Evolutionary conservation across 1,140 invertebrate genomes (phyloP).

Genomic region (Ceratosolen fusciceps): DNA sequence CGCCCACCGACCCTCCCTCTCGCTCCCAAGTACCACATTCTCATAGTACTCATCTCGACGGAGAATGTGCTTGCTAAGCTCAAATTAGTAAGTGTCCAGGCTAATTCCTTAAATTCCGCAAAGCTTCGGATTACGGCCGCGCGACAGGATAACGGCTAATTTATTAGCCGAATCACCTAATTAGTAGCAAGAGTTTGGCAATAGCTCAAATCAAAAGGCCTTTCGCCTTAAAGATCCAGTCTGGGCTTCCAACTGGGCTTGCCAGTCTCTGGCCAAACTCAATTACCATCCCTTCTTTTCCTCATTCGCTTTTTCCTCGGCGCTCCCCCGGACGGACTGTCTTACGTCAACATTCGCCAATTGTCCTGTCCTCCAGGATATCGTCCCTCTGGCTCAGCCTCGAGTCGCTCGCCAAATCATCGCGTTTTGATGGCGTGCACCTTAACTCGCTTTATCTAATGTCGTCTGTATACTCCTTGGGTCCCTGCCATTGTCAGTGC

Average conservation of each 20-base stretch:
- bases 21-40: background rate
- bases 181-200: no score
- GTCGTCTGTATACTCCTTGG: background rate
- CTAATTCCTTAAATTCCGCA: background rate
- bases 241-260: no score
- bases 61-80: constrained; percentile 1
- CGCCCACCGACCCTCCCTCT: background rate
- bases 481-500: background rate
- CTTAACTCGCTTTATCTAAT: background rate
- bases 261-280: no score
- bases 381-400: background rate
- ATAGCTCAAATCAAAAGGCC: no score
- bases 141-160: background rate
- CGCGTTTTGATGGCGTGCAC: background rate
- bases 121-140: background rate
- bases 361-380: no score
- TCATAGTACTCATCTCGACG: background rate
- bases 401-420: background rate
- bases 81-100: background rate
- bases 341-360: no score
- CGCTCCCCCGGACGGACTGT: no score
- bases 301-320: no score
- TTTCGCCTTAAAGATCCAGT: no score
- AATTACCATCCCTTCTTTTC: no score
- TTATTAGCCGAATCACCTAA: no score